These are phyloP conservation scores for Drosophila lini DNA, from an alignment of 1,140 invertebrate genomes.

Conservation along the genomic window DNA sequence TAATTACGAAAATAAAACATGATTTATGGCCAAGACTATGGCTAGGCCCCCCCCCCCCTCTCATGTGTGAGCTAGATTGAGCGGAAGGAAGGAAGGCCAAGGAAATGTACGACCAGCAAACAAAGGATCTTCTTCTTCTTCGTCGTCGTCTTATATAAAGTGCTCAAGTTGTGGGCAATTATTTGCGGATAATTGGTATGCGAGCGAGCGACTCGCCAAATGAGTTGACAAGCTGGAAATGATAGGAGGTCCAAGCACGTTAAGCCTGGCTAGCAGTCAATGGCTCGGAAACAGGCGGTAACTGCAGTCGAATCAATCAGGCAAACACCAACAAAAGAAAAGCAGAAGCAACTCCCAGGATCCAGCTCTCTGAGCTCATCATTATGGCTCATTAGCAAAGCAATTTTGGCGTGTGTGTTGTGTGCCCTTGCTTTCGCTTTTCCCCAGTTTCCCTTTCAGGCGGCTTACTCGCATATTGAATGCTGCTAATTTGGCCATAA, in stretches of 20 bases:
- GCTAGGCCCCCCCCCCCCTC: not conserved
- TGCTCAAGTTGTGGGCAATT: conserved; percentile 66
- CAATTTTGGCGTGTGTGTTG: conserved; percentile 56
- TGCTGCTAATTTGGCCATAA: conserved; percentile 79
- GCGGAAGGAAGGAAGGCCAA: conserved; percentile 25
- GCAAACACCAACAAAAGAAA: conserved; percentile 47
- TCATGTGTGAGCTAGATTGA: conserved; percentile 18
- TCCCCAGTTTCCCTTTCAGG: conserved; percentile 13
- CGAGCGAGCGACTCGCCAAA: conserved; percentile 56
- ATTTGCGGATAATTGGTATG: conserved; percentile 75
- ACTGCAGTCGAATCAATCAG: conserved; percentile 79
- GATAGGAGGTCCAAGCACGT: conserved; percentile 33
- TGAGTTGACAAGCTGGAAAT: conserved; percentile 61
- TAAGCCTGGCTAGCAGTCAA: conserved; percentile 25
- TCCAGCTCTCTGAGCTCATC: conserved; percentile 55
- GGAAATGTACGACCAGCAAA: conserved; percentile 49
- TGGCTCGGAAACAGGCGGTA: conserved; percentile 58
- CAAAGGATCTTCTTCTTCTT: conserved; percentile 43
- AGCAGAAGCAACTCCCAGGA: conserved; percentile 39
- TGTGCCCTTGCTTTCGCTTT: conserved; percentile 8
- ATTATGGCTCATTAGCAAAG: conserved; percentile 81
- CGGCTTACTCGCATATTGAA: conserved; percentile 69
- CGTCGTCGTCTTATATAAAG: conserved; percentile 12
- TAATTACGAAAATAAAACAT: conserved; percentile 81
- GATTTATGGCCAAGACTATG: conserved; percentile 59